Evolutionary conservation across 53 echinoderm and acorn worm species (phyloP).

Genomic region (Apostichopus leukothele): DNA sequence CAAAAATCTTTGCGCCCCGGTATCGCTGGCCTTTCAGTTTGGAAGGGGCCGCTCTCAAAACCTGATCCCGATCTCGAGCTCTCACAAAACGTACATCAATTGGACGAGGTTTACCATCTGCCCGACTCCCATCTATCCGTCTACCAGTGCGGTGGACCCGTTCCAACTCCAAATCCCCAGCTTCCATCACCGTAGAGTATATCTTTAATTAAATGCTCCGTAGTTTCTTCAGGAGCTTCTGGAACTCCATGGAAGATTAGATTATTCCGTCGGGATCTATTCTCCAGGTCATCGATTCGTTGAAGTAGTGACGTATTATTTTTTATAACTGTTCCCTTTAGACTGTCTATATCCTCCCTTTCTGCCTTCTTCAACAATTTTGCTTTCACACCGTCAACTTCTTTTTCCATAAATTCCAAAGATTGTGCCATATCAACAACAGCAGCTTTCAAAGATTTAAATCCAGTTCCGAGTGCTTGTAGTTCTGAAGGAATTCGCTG

Average conservation of each 20-base stretch:
- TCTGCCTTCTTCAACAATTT: no score
- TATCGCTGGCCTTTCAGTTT: background rate
- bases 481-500: background rate
- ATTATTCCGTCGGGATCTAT: slow-evolving; percentile 12
- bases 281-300: background rate
- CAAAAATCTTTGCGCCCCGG: background rate
- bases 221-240: background rate
- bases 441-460: slow-evolving; percentile 19
- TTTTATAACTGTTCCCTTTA: background rate
- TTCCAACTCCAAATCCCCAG: background rate
- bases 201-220: background rate
- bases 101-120: background rate
- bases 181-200: background rate
- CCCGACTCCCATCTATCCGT: background rate
- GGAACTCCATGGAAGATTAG: background rate
- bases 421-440: slow-evolving; percentile 29
- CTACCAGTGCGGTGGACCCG: background rate
- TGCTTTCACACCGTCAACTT: background rate
- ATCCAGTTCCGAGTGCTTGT: background rate
- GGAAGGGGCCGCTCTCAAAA: background rate
- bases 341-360: background rate
- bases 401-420: slow-evolving; percentile 24
- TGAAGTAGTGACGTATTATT: background rate
- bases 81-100: background rate
- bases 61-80: slow-evolving; percentile 3